phyloP scores from a whole-genome alignment of 1,140 invertebrate genomes.

The Drosophila guanche region DNA sequence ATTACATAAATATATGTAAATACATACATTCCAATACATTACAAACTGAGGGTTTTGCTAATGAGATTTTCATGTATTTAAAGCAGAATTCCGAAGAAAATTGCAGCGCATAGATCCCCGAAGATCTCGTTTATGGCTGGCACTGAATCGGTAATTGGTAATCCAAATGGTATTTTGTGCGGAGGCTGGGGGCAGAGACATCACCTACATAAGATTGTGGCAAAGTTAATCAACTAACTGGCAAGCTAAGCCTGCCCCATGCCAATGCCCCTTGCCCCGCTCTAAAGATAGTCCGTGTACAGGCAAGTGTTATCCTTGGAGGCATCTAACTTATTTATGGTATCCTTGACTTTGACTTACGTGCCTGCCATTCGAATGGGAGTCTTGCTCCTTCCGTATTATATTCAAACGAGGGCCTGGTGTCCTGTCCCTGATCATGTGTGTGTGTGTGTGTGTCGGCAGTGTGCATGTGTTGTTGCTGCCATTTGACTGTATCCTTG shows the following conservation, averaged over 20 bases:
- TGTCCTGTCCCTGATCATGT: constrained; percentile 7
- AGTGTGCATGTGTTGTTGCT: background rate
- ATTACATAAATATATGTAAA: background rate
- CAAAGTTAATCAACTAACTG: constrained; percentile 33
- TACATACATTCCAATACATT: too few relatives aligned
- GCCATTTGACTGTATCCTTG: background rate
- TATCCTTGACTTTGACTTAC: constrained; percentile 54
- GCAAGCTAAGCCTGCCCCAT: constrained; percentile 1
- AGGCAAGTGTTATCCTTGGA: constrained; percentile 7
- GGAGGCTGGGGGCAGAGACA: too few relatives aligned
- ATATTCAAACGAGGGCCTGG: constrained; percentile 42
- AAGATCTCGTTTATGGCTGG: too few relatives aligned
- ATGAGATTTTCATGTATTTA: background rate
- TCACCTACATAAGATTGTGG: background rate
- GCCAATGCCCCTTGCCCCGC: background rate
- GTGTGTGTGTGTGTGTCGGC: constrained; percentile 2
- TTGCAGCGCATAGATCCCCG: too few relatives aligned
- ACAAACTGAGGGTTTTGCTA: background rate
- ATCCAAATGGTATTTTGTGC: too few relatives aligned
- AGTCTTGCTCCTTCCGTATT: constrained; percentile 20
- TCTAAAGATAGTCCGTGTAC: background rate
- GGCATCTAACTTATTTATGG: constrained; percentile 48
- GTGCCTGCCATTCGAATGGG: constrained; percentile 52
- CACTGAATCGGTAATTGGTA: too few relatives aligned
- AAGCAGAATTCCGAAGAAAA: too few relatives aligned